Conservation (phyloP, 2,113 vertebrate genomes). For the Zosterops japonicus region DNA sequence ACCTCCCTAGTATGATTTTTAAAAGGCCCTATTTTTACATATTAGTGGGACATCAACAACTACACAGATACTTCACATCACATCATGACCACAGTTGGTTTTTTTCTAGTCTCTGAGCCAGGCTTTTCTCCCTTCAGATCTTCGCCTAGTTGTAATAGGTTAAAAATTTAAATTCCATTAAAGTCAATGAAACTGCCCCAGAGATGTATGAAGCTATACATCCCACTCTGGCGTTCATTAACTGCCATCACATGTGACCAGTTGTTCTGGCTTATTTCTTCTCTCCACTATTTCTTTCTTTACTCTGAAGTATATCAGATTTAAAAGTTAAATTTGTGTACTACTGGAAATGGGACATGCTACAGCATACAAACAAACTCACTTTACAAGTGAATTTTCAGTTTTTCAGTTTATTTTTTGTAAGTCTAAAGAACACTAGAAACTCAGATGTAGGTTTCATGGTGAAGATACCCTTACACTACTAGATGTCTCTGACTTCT, state of each 20-base stretch:
- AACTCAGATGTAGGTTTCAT: neutral
- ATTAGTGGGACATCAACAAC: neutral
- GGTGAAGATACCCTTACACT: neutral
- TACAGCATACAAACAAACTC: neutral
- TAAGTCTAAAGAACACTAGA: neutral
- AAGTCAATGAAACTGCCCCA: neutral
- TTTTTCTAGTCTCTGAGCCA: neutral
- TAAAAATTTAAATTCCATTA: slow-evolving; percentile 22
- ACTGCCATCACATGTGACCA: neutral
- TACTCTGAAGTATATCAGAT: neutral
- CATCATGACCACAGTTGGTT: neutral
- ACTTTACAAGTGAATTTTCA: neutral
- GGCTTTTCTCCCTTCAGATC: neutral
- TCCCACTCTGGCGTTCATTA: neutral
- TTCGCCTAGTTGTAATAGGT: neutral
- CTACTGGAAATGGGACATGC: neutral
- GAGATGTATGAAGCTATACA: neutral
- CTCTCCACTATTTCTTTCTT: neutral
- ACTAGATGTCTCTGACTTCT: neutral
- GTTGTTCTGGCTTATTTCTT: neutral
- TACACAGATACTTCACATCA: neutral
- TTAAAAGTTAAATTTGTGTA: neutral
- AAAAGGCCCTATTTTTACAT: neutral
- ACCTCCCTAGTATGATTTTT: neutral
- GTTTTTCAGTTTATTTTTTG: neutral